Evolutionary conservation across 1,140 invertebrate species (phyloP).

Genomic region (Chelonus insularis): DNA sequence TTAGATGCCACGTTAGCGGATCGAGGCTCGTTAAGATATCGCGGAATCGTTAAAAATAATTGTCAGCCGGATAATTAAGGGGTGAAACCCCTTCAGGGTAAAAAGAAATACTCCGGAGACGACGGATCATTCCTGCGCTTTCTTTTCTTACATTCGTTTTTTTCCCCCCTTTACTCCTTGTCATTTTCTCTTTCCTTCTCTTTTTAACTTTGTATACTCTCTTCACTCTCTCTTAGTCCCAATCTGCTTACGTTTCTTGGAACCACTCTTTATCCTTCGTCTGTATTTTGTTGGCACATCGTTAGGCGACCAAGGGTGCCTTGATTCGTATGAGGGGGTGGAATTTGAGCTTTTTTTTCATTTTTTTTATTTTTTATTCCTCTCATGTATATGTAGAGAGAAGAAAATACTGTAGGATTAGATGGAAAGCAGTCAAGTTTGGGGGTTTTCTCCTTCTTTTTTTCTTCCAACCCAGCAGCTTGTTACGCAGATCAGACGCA

Average conservation of each 20-base stretch:
- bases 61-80: conserved; percentile 59
- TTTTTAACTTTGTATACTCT: conserved; percentile 7
- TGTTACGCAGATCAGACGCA: conserved; percentile 55
- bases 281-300: conserved; percentile 58
- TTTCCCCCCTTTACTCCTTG: conserved; percentile 22
- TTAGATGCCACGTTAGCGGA: conserved; percentile 44
- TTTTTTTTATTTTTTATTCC: conserved; percentile 7
- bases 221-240: conserved; percentile 29
- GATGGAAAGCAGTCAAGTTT: neutral
- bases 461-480: conserved; percentile 33
- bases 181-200: conserved; percentile 15
- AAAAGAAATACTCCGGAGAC: conserved; percentile 25
- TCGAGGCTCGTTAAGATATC: conserved; percentile 56
- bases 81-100: conserved; percentile 38
- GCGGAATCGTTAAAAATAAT: conserved; percentile 59
- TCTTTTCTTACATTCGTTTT: conserved; percentile 33
- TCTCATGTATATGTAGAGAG: conserved; percentile 1
- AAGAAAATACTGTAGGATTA: neutral
- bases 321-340: conserved; percentile 33
- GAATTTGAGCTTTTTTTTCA: conserved; percentile 14
- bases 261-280: conserved; percentile 47
- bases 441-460: neutral
- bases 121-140: conserved; percentile 34
- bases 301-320: conserved; percentile 49
- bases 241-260: conserved; percentile 52